Evolutionary conservation across 1,140 invertebrate species (phyloP).

Genomic region (Zaprionus lachaisei): DNA sequence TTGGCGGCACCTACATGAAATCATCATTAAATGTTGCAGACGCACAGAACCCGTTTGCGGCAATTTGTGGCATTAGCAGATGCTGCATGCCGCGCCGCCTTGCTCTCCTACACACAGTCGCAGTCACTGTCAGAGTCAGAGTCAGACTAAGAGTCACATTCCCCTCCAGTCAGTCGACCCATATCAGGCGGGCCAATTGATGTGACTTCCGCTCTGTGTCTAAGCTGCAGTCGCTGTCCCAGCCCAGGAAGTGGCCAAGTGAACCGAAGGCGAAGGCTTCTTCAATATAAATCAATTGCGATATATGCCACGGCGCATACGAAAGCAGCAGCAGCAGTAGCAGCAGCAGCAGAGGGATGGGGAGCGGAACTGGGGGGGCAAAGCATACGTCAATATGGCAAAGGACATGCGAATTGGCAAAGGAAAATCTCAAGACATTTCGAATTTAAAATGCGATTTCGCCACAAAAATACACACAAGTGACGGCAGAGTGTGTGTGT

Average conservation of each 20-base stretch:
- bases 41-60: conserved; percentile 67
- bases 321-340: conserved; percentile 39
- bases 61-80: conserved; percentile 74
- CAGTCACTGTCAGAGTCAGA: background rate
- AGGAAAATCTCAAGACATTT: conserved; percentile 81
- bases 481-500: background rate
- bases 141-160: background rate
- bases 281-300: conserved; percentile 83
- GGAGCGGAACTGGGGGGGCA: conserved; percentile 59
- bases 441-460: conserved; percentile 82
- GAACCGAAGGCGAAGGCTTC: conserved; percentile 55
- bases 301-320: conserved; percentile 64
- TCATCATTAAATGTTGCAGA: conserved; percentile 79
- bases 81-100: background rate
- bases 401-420: conserved; percentile 74
- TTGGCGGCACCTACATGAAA: conserved; percentile 81
- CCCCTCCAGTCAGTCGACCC: conserved; percentile 18
- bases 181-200: conserved; percentile 67
- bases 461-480: conserved; percentile 31
- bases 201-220: conserved; percentile 71
- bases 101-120: background rate
- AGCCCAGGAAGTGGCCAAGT: conserved; percentile 68
- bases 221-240: conserved; percentile 27
- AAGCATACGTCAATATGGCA: conserved; percentile 72
- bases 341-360: background rate